Evolutionary conservation across 2,113 vertebrate species (phyloP).

Genomic region (Abramis brama): DNA sequence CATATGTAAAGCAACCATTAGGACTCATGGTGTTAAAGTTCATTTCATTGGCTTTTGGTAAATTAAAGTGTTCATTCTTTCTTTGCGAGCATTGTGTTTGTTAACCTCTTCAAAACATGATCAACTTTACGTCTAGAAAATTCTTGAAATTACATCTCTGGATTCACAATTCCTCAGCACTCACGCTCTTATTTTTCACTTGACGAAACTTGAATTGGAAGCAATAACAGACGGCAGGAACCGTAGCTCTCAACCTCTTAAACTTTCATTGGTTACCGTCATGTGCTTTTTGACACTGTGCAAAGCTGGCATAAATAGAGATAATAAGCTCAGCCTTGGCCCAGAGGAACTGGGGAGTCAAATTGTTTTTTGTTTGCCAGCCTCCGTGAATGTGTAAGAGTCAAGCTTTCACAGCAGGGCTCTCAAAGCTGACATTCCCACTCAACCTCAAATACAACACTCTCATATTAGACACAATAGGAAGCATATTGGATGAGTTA

Average conservation of each 20-base stretch:
- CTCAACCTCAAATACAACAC: conserved; percentile 37
- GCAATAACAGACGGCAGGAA: conserved; percentile 34
- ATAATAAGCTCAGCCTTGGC: conserved; percentile 47
- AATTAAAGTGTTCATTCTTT: conserved; percentile 31
- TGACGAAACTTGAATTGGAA: conserved; percentile 32
- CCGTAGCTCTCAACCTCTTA: conserved; percentile 34
- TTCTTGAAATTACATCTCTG: neutral
- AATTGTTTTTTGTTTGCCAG: conserved; percentile 35
- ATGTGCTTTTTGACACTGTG: conserved; percentile 39
- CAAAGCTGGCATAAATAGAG: conserved; percentile 47
- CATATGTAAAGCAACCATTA: neutral
- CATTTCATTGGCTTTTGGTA: conserved; percentile 12
- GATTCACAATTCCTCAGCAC: conserved; percentile 17
- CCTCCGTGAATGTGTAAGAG: conserved; percentile 35
- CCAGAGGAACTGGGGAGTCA: conserved; percentile 27
- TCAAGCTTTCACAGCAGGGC: conserved; percentile 14
- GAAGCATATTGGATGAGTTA: conserved; percentile 57
- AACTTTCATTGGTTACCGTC: conserved; percentile 39
- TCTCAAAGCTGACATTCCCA: conserved; percentile 44
- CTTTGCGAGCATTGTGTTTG: conserved; percentile 7
- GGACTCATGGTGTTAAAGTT: conserved; percentile 9
- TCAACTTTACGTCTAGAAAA: neutral
- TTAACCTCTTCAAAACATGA: neutral
- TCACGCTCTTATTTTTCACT: neutral
- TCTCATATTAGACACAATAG: conserved; percentile 50